A percentile compares a stretch with the other conserved stretches of the same genome.
Conservation (phyloP, 2,797 vertebrate species). For the Hydrocynus forskahlii region DNA sequence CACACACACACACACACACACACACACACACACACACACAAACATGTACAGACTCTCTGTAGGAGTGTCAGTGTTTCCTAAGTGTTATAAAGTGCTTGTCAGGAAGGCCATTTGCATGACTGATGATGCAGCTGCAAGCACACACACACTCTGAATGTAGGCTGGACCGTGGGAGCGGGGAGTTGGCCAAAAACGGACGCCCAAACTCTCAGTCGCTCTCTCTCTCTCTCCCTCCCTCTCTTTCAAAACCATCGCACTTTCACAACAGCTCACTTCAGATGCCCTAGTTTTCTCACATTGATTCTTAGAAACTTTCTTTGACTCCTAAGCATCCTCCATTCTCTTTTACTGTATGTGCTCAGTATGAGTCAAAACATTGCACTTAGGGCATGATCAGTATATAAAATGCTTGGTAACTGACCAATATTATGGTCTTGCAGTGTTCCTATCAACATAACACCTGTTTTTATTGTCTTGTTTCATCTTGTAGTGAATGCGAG, state of each 20-base stretch:
- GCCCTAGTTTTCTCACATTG: constrained; percentile 20
- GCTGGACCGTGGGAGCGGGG: constrained; percentile 47
- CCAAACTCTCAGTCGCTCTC: constrained; percentile 5
- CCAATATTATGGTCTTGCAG: no score
- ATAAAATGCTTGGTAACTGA: no score
- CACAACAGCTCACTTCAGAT: not conserved
- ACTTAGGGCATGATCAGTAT: no score
- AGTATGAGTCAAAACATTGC: no score
- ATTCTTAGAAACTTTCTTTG: not conserved
- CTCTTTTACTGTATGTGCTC: no score
- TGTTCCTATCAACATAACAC: no score
- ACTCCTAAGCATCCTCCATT: not conserved
- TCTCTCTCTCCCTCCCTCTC: not conserved
- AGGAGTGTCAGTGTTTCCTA: constrained; percentile 48
- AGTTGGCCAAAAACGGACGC: constrained; percentile 33
- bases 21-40: not conserved
- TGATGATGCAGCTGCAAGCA: constrained; percentile 66
- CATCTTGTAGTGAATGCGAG: no score
- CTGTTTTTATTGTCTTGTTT: no score
- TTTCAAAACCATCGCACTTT: not conserved
- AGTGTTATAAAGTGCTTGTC: constrained; percentile 76
- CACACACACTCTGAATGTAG: constrained; percentile 50
- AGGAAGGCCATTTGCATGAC: constrained; percentile 75
- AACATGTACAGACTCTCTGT: not conserved
- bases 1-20: no score